These are phyloP conservation scores for Prionailurus bengalensis DNA, from an alignment of 2,113 vertebrate species.

Conservation along the genomic window DNA sequence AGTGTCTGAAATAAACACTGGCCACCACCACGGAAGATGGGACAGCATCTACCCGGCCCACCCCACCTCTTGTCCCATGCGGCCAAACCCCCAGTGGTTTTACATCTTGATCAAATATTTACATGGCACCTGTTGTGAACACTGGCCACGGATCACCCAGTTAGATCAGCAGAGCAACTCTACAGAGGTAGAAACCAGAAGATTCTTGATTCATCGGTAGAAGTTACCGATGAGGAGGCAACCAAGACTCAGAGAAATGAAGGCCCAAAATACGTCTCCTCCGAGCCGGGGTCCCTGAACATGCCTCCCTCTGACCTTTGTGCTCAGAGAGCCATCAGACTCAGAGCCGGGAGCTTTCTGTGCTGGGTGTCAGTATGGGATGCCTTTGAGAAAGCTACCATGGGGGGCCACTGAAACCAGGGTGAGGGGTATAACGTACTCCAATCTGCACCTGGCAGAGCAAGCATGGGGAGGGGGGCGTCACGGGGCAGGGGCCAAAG, in stretches of 20 bases:
- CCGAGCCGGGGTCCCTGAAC: neutral
- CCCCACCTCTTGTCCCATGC: neutral
- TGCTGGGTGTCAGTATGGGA: rapidly evolving
- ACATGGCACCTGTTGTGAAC: neutral
- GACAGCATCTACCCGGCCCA: neutral
- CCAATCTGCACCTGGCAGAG: neutral
- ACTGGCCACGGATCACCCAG: rapidly evolving
- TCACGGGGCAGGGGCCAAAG: neutral
- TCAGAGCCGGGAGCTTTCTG: neutral
- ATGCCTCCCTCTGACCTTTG: neutral
- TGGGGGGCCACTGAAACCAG: neutral
- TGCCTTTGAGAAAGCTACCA: neutral
- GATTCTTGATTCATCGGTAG: too few species aligned
- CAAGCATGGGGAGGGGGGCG: neutral
- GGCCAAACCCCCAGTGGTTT: neutral
- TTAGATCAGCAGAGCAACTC: too few species aligned
- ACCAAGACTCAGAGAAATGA: neutral
- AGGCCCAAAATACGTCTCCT: neutral
- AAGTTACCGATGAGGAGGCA: neutral
- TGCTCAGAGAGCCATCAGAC: neutral
- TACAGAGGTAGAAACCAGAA: neutral
- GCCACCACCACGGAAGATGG: rapidly evolving
- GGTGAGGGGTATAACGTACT: neutral
- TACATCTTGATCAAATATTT: neutral
- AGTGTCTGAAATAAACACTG: neutral